phyloP scores from a whole-genome alignment of 2,113 vertebrate species.

The Callipepla californica region DNA sequence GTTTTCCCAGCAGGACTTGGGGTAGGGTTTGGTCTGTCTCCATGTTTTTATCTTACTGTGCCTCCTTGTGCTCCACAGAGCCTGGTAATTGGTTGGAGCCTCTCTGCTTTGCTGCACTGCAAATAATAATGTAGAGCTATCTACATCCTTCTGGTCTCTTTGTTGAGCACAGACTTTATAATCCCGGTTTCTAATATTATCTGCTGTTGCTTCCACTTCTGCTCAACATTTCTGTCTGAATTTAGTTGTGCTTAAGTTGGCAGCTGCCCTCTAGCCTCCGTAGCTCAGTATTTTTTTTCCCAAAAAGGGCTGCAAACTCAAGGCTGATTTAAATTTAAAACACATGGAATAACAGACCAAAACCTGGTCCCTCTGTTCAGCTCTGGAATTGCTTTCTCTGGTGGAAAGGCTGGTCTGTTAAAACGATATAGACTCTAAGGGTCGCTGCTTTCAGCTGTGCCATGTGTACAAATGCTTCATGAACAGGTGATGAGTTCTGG shows the following conservation, averaged over 20 bases:
- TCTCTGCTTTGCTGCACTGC: not conserved
- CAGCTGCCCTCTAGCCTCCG: conserved; percentile 36
- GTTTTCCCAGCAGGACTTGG: not conserved
- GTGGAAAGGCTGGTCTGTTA: not conserved
- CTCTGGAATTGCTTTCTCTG: not conserved
- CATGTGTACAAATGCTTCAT: not conserved
- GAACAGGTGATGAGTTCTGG: not conserved
- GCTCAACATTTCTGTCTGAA: conserved; percentile 20
- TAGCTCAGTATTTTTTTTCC: conserved; percentile 14
- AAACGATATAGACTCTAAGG: not conserved
- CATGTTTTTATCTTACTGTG: not conserved
- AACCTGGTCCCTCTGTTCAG: not conserved
- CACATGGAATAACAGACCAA: conserved; percentile 8
- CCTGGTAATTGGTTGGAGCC: not conserved
- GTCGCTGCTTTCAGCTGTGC: not conserved
- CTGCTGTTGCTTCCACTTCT: conserved; percentile 2
- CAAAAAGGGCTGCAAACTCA: not conserved
- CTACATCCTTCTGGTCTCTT: not conserved
- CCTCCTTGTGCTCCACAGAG: not conserved
- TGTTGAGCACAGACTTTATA: conserved; percentile 19
- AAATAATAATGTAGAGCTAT: conserved; percentile 18
- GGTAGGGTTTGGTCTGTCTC: not conserved
- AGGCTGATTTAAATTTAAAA: conserved; percentile 53
- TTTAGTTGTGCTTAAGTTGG: conserved; percentile 55
- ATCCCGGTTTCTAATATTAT: conserved; percentile 11